Base-by-base conservation (phyloP, 2,113 vertebrate species). In the Zosterops borbonicus region DNA sequence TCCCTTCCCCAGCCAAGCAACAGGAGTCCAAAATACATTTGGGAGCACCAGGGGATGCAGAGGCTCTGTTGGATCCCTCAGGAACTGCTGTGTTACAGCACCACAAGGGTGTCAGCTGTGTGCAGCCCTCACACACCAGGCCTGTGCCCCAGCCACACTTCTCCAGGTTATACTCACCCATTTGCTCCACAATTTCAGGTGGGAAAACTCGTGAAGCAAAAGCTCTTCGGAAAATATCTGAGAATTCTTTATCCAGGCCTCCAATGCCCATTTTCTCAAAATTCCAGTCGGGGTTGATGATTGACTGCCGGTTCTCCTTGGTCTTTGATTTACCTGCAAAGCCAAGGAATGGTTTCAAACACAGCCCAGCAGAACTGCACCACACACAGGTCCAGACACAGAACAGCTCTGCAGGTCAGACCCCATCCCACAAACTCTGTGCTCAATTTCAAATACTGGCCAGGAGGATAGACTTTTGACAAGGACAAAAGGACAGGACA, bases 271-370 rank as follows among this genome's bases (percentile, higher is more conserved):
- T 99, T 86, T 98, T 98, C 98, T 99, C 99, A 96, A 99, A 99
- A 94, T 99, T 99, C 99, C 99, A 99, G 96, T 99, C 99, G 3
- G 99, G 99, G 95, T 99, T 99, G 97, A 99, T 99, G 97, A 99
- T 99, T 12, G 99, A 99, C 97, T 99, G 99, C 2, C 99, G 98
- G 56, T 99, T 98, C 92, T 99, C 99, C 95, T 98, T 98, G 78
- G 99, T 99, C 97, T 99, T 99, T 18, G 99, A 97, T 97, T 99
- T 99, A 42, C 99, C 99, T 99, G 62, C 6, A 68, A 55, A 86
- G 85, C 47, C 63, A 63, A 62, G 53, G 27, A 37, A 50, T 4
- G 1, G 2, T 52, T 60, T 84, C n/a, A 90, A 31, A 41, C 39
- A 9, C 9, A 75, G 85, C 50, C 16, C 46, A 49, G 53, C 49